Base-by-base conservation (phyloP, 2,888 invertebrate genomes). In the Mythimna impura region DNA sequence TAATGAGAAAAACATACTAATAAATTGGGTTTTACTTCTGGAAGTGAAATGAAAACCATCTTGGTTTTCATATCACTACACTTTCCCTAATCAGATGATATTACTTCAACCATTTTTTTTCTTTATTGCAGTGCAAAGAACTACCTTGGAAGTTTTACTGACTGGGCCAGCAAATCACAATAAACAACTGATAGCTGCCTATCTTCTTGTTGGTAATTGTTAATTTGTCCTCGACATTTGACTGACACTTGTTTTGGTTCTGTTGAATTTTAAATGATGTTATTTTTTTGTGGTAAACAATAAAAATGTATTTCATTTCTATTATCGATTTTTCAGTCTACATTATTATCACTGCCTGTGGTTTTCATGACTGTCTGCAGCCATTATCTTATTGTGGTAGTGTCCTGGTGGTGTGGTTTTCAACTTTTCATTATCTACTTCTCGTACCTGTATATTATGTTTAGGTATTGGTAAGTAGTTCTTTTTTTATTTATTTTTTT, bases 61-160 rank as follows among this genome's bases (percentile, higher is more conserved):
- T 25, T 25, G 2, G 25, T 25, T 25, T 25, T 25, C 25, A 25
- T 25, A 2, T 25, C n/a, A n/a, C n/a, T 25, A 25, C 25, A 25
- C 25, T 25, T 25, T 25, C 25, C 25, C 25, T 25, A 25, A 30
- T 30, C 3, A 30, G 30, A 14, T 25, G 9, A 50, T 25, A 54
- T 2, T 40, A 30, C 6, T 8, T n/a, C 20, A 36, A 17, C 12
- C 9, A 20, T 30, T 54, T 0, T 50, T 63, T 17, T 66, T 30
- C 70, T 76, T 82, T 85, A 79, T 96, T 96, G 81, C 94, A 97
- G 97, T 85, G 91, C 93, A 8, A 96, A 95, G 86, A 97, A 97
- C 88, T 97, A 97, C 85, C 86, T 92, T 73, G 97, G 97, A 71
- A 97, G 97, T 84, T 97, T 97, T 96, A 93, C 93, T 54, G 97